Evolutionary conservation across 1,140 invertebrate genomes (phyloP), one percentile per base, ranked within the genome.

Genomic region (Euschistus heros): DNA sequence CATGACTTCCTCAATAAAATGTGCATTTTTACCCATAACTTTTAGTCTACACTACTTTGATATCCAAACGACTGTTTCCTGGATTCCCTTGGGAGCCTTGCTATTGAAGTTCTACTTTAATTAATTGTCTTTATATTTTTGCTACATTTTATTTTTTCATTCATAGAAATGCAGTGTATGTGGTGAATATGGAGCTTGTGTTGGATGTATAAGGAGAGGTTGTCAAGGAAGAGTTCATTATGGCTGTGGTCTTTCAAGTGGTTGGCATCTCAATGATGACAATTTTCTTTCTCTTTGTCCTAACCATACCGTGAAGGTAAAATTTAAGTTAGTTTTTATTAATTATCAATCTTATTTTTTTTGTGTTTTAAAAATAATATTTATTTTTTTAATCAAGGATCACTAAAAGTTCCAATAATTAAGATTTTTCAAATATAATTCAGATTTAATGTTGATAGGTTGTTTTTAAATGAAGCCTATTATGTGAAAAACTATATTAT

Each of bases 231-330:
- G 67, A 62, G 62, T 65, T 57, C 72, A 73, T 61, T 71, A 70
- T 52, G 69, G 66, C 20, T 73, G 72, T 68, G 72, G 71, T n/a
- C 15, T 70, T 20, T 64, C 67, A 8, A 61, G 64, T 18, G 66
- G 66, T 14, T 73, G 72, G 72, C 60, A 68, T 44, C 46, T 73
- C 15, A 69, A 73, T 66, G 57, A 52, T 2, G 67, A 71, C n/a
- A 70, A 66, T n/a, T 72, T 70, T 54, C 69, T 71, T 33, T 66
- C 72, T 26, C 67, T 60, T n/a, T 73, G 72, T 60, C 64, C 33
- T 13, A 63, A 30, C 3, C 68, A 69, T 24, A 20, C 59, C 26
- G 18, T 52, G 14, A 62, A 57, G 54, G 54, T 57, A 57, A 57
- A 10, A 8, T 44, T 44, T 17, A 17, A 44, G 42, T 44, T 17